Evolutionary conservation across 1,140 invertebrate species (phyloP).

Genomic region (Acyrthosiphon pisum): DNA sequence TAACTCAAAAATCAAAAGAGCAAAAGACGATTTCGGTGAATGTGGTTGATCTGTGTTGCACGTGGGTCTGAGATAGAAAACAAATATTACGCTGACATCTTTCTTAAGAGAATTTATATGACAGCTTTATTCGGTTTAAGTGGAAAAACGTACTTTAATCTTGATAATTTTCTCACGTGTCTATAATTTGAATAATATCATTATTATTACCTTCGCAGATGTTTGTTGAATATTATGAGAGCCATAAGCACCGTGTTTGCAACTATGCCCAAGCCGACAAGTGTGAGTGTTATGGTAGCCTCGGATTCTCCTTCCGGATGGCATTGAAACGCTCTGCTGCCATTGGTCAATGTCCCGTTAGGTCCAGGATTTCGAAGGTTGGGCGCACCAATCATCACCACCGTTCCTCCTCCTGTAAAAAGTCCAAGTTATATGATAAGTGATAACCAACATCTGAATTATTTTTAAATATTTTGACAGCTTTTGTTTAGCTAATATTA

Average conservation of each 20-base stretch:
- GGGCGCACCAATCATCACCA: constrained; percentile 76
- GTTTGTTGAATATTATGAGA: constrained; percentile 77
- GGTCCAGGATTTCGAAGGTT: constrained; percentile 76
- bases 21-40: no score
- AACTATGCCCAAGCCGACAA: constrained; percentile 80
- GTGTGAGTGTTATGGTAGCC: constrained; percentile 77
- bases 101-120: not conserved
- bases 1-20: no score
- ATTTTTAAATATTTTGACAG: not conserved
- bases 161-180: not conserved
- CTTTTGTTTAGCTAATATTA: not conserved
- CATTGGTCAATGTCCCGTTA: constrained; percentile 70
- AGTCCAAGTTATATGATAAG: constrained; percentile 5
- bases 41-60: no score
- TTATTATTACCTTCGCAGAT: constrained; percentile 72
- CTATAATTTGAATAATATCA: not conserved
- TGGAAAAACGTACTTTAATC: not conserved
- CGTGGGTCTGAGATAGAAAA: no score
- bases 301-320: constrained; percentile 81
- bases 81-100: no score
- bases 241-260: constrained; percentile 83
- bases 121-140: not conserved
- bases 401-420: constrained; percentile 69
- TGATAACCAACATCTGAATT: not conserved
- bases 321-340: constrained; percentile 76